Evolutionary conservation across 2,888 invertebrate genomes (phyloP).

Genomic region (Leuctra nigra): DNA sequence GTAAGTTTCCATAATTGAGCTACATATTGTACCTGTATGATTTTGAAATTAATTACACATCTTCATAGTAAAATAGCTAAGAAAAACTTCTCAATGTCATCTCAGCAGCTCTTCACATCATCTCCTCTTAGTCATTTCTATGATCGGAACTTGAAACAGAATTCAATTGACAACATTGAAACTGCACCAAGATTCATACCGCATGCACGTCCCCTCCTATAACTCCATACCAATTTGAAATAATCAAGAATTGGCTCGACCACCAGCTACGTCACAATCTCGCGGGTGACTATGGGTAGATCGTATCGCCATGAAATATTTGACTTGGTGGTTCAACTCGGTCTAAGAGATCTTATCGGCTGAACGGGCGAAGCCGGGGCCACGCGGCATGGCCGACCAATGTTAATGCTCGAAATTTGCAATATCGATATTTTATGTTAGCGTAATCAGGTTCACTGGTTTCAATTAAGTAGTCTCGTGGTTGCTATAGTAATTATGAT

Average conservation of each 20-base stretch:
- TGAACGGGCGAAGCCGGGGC: constrained; percentile 1
- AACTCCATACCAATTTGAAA: constrained; percentile 1
- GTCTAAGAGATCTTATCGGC: constrained; percentile 13
- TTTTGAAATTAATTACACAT: no score
- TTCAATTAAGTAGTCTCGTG: constrained; percentile 18
- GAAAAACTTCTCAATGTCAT: no score
- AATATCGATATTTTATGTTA: constrained; percentile 18
- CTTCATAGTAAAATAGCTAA: no score
- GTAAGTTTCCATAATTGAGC: no score
- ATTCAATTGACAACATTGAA: no score
- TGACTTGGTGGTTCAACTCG: constrained; percentile 5
- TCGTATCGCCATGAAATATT: constrained; percentile 17
- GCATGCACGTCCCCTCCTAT: not conserved
- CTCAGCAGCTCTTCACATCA: no score
- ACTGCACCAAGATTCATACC: not conserved
- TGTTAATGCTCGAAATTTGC: constrained; percentile 16
- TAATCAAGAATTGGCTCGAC: constrained; percentile 2
- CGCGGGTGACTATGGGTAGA: not conserved
- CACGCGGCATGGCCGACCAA: constrained; percentile 15
- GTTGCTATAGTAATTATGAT: constrained; percentile 19
- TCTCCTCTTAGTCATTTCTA: no score
- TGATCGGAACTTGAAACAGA: no score
- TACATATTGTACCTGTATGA: no score
- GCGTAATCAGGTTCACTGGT: constrained; percentile 17
- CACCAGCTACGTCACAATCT: not conserved